Evolutionary conservation across 92 coral and sea anemone species (phyloP).

Genomic region (Siderastrea siderea): DNA sequence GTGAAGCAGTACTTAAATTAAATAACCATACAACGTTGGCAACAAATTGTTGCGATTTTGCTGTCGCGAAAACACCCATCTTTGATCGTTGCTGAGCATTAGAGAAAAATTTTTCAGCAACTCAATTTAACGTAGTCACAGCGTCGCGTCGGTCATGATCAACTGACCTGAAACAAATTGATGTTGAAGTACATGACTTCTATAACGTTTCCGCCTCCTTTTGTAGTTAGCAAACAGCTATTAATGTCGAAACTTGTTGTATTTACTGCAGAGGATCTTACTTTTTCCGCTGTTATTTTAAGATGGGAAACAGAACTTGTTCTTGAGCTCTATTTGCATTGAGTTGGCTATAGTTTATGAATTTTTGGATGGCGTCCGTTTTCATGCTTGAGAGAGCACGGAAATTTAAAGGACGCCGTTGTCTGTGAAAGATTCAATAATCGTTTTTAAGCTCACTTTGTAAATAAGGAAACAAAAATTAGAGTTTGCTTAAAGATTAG

Average conservation of each 20-base stretch:
- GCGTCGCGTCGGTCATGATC: neutral
- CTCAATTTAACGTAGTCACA: neutral
- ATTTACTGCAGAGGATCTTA: neutral
- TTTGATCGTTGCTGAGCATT: neutral
- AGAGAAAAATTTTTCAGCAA: neutral
- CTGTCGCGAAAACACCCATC: neutral
- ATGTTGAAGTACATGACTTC: neutral
- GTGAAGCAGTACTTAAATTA: neutral
- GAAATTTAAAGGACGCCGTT: conserved; percentile 38
- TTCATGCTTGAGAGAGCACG: conserved; percentile 75
- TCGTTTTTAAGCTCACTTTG: conserved; percentile 20
- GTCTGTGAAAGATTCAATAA: neutral
- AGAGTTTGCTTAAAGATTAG: conserved; percentile 29
- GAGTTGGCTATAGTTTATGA: neutral
- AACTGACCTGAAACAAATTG: neutral
- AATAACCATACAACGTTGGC: neutral
- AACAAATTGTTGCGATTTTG: conserved; percentile 15
- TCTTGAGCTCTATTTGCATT: neutral
- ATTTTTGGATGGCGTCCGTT: conserved; percentile 74
- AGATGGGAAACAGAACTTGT: neutral
- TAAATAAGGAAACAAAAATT: conserved; percentile 14
- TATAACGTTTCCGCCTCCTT: conserved; percentile 8
- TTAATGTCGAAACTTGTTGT: neutral
- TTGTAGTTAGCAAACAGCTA: conserved; percentile 11
- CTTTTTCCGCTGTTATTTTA: neutral